Conservation (phyloP, 2,888 invertebrate species). For the Anticlea derivata region DNA sequence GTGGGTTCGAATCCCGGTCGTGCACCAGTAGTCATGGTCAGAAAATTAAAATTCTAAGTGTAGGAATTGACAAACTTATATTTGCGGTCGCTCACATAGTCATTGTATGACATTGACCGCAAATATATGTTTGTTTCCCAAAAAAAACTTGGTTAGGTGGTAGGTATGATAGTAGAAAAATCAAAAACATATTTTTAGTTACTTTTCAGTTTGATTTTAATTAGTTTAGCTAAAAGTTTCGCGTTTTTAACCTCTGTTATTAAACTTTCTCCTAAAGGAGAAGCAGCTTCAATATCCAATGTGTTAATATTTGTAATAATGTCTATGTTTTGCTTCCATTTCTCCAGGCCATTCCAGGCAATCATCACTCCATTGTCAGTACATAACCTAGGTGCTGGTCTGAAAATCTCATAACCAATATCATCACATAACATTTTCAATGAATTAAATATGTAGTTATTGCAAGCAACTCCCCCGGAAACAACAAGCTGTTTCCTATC, state of each 20-base stretch:
- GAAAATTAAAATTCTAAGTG: no score
- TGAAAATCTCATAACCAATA: constrained; percentile 86
- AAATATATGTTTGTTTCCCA: no score
- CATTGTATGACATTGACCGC: no score
- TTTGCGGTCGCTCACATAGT: no score
- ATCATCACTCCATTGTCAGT: constrained; percentile 99
- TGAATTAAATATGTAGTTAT: constrained; percentile 90
- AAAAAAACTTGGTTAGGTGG: no score
- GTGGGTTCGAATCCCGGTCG: no score
- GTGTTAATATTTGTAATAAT: constrained; percentile 83
- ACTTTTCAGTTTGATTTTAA: constrained; percentile 59
- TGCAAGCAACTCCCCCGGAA: constrained; percentile 98
- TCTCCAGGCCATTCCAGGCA: constrained; percentile 98
- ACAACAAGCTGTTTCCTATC: constrained; percentile 88
- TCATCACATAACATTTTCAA: constrained; percentile 88
- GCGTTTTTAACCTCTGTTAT: constrained; percentile 81
- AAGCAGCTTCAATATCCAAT: constrained; percentile 85
- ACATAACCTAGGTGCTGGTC: constrained; percentile 93
- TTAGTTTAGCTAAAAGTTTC: constrained; percentile 73
- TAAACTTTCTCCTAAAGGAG: constrained; percentile 86
- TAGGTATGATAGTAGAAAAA: no score
- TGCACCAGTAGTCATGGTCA: no score
- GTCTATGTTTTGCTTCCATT: constrained; percentile 83
- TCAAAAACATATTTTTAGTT: background rate
- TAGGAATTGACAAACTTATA: no score